Percentiles rank a stretch among this genome's conserved stretches.
These are phyloP conservation scores for Pristionchus maxplancki DNA, from an alignment of 2,888 invertebrate genomes.

Conservation along the genomic window DNA sequence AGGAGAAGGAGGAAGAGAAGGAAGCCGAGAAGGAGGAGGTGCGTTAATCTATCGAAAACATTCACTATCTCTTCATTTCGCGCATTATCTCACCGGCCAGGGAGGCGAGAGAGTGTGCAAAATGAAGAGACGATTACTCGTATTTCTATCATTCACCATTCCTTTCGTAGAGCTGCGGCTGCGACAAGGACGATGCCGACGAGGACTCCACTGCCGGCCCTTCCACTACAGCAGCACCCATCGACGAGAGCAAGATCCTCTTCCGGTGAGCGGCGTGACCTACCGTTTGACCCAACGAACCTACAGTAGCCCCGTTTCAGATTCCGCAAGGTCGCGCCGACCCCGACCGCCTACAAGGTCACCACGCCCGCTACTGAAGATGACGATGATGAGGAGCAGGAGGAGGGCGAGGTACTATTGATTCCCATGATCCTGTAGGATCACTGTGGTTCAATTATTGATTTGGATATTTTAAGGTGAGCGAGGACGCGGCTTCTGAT, in stretches of 20 bases:
- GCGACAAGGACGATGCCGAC: background rate
- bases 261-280: background rate
- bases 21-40: slow-evolving; percentile 8
- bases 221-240: background rate
- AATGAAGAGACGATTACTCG: too few species aligned
- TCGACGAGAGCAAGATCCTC: slow-evolving; percentile 24
- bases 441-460: background rate
- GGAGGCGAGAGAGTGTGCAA: too few species aligned
- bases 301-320: background rate
- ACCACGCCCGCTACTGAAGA: background rate
- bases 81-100: too few species aligned
- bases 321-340: slow-evolving; percentile 8
- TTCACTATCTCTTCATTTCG: background rate
- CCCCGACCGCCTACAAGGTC: background rate
- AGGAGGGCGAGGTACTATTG: slow-evolving; percentile 6
- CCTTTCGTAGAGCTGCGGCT: slow-evolving; percentile 11
- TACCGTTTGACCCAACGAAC: background rate
- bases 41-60: background rate
- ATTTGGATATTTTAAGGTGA: background rate
- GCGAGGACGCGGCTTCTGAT: background rate
- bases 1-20: background rate
- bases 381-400: background rate
- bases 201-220: background rate
- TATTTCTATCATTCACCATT: too few species aligned
- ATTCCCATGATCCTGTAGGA: background rate